Evolutionary conservation across 2,888 invertebrate species (phyloP), one percentile per base, ranked within the genome.

Genomic region (Meloe dianella): DNA sequence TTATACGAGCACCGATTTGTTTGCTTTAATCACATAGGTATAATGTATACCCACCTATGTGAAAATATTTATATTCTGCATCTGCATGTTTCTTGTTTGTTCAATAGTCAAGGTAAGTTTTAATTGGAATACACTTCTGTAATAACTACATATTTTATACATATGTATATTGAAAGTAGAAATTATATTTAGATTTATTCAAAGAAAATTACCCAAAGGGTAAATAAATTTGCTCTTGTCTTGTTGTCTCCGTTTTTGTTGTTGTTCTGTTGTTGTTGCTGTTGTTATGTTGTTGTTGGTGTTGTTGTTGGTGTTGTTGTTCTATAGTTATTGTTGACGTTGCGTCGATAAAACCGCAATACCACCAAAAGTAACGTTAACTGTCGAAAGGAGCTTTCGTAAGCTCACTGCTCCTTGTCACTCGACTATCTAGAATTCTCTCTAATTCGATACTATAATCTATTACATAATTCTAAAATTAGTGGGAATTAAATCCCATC

Each of bases 381-480:
- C 57, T 59, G 57, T 47, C 51, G 59, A 61, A 35, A 56, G 57
- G 61, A 60, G 59, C 63, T 60, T 58, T 60, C 47, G 47, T 47
- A 41, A 60, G 47, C 61, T 24, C 51, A 51, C 41, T 41, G 1
- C 35, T 12, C 35, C 12, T 35, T 35, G 35, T 35, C 35, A 35
- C 12, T 14, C 35, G 35, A 14, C 35, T 30, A 57, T 60, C 51
- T 9, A 29, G 35, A 58, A 41, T 35, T 35, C 12, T 41, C 41
- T 41, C 41, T 54, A 14, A 54, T 24, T 54, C 54, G 24, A 20
- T 20, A 9, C n/a, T 20, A 57, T 57, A 67, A 35, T 65, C 65
- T 68, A 64, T 64, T 65, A n/a, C n/a, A n/a, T n/a, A 68, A 68
- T 68, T 63, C 63, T 20, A 9, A 63, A 74, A 74, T 74, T 73